Percentiles rank a stretch among this genome's conserved stretches.
phyloP scores from a whole-genome alignment of 1,140 invertebrate genomes.

The Bombus soroeensis region DNA sequence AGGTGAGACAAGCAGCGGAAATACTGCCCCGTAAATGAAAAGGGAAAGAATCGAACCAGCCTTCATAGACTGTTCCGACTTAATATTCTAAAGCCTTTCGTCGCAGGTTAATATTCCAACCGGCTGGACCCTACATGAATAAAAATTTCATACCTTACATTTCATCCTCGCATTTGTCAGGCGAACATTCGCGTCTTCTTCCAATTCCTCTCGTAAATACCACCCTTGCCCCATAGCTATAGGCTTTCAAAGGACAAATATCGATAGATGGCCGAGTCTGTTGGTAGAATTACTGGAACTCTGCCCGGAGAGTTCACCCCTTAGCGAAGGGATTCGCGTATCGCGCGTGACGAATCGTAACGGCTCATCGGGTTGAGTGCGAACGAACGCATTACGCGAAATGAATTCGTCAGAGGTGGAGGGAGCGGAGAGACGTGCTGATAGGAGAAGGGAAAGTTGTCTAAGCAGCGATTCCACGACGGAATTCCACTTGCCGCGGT shows the following conservation, averaged over 20 bases:
- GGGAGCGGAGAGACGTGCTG: too few species aligned
- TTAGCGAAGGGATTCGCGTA: neutral
- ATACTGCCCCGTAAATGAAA: neutral
- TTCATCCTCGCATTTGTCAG: neutral
- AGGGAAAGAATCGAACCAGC: neutral
- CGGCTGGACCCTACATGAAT: neutral
- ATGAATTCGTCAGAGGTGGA: neutral
- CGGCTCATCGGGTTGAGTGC: neutral
- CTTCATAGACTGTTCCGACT: neutral
- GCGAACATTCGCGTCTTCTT: neutral
- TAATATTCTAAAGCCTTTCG: neutral
- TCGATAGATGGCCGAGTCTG: neutral
- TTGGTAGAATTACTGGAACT: neutral
- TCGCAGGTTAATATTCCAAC: neutral
- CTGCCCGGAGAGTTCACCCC: neutral
- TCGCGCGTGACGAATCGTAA: slow-evolving; percentile 11
- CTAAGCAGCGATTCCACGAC: too few species aligned
- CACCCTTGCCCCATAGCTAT: neutral
- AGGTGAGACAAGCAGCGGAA: neutral
- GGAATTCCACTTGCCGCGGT: slow-evolving; percentile 44
- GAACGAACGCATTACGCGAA: neutral
- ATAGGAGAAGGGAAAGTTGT: neutral
- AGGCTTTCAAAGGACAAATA: neutral
- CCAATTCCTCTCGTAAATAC: neutral
- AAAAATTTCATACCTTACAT: neutral